Base-by-base conservation (phyloP, 1,140 invertebrate species). In the Mylabris phalerata region DNA sequence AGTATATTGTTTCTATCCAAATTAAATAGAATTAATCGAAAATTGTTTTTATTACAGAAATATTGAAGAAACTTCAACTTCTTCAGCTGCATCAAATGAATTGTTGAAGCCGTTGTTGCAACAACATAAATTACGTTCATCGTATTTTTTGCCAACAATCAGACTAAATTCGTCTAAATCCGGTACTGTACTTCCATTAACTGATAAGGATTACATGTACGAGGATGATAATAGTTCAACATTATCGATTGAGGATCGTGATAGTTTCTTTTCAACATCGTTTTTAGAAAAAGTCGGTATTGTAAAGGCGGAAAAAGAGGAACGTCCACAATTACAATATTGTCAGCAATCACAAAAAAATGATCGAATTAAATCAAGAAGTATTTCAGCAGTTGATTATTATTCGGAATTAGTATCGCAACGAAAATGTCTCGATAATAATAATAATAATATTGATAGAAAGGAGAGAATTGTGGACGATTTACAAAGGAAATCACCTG, bases 201-300 rank as follows among this genome's bases (percentile, higher is more conserved):
- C 27, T 5, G 57, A 59, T 13, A 25, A 48, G 41, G 57, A 41
- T 10, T 59, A 39, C 13, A 4, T 32, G 32, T 32, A 32, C 32
- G 32, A 32, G 32, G 32, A 32, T 32, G 32, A 32, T 32, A 32
- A 32, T 32, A 7, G 7, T 32, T 13, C 42, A 4, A 9, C 11
- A 19, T 50, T 39, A 19, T 19, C 7, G 45, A 39, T 40, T 24
- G 44, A 48, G 9, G 45, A 56, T 4, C 49, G 45, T 19, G 46
- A 51, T 4, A 50, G 47, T 11, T 50, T 47, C 26, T 48, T 50
- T 27, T 59, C 57, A 2, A 46, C 49, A 26, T 52, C 49, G 10
- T 48, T 59, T 39, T 27, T 50, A 13, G 56, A 58, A 47, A 49
- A 44, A 41, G 4, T 52, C n/a, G 57, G 57, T 1, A 26, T 59